Base-by-base conservation (phyloP, 1,140 invertebrate species). In the Hylyphantes graminicola region DNA sequence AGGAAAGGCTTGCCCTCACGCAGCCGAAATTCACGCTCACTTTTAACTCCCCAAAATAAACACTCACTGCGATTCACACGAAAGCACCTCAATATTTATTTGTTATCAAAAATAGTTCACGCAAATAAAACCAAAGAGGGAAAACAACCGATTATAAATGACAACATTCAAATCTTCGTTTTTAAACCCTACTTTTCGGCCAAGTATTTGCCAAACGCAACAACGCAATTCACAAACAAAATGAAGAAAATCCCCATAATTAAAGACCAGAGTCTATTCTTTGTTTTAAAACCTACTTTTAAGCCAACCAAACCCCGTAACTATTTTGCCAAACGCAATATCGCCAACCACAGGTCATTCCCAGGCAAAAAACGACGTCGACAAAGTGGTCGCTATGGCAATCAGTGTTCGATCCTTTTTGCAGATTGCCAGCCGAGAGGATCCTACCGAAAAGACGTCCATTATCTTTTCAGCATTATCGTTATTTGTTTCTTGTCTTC, bases 391-490 rank as follows among this genome's bases (percentile, higher is more conserved):
- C 54, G 74, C 35, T 76, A 17, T 50, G 55, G 21, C 73, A 63
- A 76, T 76, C 51, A 57, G 50, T 76, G 50, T 64, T 55, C 55
- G 17, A 48, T 63, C 13, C 11, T 70, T 51, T 53, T 53, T 76
- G 55, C 74, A 19, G 35, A 35, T 70, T 70, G 48, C 48, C 59
- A 76, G 59, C 64, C 11, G 74, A 50, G 35, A 76, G 48, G 63
- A 67, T 55, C n/a, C 74, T 13, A 54, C 15, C 51, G 51, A 7
- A 78, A 21, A 76, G 35, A 78, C 35, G 11, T n/a, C 61, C 48
- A 63, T 78, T 78, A 78, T 78, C 76, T 54, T 67, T 57, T 54
- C 63, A 50, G 76, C 35, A 64, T 78, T 50, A 78, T 78, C 76
- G 48, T 67, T 67, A 78, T 67, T 78, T 78, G 76, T 67, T 78